A percentile compares a stretch with the other conserved stretches of the same genome.
These are phyloP conservation scores for Himalopsyche tibetana DNA, from an alignment of 2,888 invertebrate genomes.

Conservation along the genomic window DNA sequence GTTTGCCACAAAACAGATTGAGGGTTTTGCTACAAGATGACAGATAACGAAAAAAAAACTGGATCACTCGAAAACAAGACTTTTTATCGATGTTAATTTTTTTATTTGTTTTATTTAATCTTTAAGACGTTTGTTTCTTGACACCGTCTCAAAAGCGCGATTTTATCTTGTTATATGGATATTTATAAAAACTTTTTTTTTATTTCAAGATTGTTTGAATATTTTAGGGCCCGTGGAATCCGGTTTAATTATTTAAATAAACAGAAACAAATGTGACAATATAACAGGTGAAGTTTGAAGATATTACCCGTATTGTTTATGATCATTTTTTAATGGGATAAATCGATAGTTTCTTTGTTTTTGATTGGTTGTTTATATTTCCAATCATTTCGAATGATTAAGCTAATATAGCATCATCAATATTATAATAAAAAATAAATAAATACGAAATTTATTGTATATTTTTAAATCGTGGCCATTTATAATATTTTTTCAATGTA, in stretches of 20 bases:
- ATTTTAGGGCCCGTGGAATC: slow-evolving; percentile 12
- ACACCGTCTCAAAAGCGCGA: slow-evolving; percentile 4
- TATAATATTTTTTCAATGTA: too few relatives aligned
- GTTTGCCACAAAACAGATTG: slow-evolving; percentile 30
- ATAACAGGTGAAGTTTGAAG: too few relatives aligned
- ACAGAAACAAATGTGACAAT: too few relatives aligned
- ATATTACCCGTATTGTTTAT: too few relatives aligned
- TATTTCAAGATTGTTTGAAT: slow-evolving; percentile 16
- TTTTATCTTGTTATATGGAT: slow-evolving; percentile 20
- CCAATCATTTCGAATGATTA: neutral
- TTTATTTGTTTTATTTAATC: neutral
- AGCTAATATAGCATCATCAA: neutral
- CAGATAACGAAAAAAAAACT: slow-evolving; percentile 25
- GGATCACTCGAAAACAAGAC: slow-evolving; percentile 15
- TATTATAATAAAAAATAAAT: too few relatives aligned
- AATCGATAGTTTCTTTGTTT: neutral
- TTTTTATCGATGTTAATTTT: slow-evolving; percentile 1
- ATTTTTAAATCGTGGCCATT: too few relatives aligned
- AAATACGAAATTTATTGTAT: too few relatives aligned
- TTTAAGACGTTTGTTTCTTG: slow-evolving; percentile 20
- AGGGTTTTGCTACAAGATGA: slow-evolving; percentile 34
- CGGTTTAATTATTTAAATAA: neutral
- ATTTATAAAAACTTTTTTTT: slow-evolving; percentile 5
- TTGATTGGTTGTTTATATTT: neutral
- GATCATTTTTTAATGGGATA: too few relatives aligned